Base-by-base conservation (phyloP, 1,140 invertebrate genomes). In the Aplysia californica region DNA sequence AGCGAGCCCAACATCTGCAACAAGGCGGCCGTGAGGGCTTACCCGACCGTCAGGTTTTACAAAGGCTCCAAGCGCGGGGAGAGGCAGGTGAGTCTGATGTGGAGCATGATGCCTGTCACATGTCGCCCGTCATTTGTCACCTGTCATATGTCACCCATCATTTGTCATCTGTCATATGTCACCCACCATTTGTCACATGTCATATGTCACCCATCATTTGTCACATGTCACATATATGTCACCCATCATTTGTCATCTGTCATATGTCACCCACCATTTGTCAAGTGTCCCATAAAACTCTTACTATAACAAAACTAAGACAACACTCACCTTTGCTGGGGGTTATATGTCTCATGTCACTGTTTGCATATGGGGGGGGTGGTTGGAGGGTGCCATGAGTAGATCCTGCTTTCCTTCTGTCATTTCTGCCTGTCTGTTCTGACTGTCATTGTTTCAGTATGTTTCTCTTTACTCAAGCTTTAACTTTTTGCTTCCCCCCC, bases 1-100 rank as follows among this genome's bases (percentile, higher is more conserved):
- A 68, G 82, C 29, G 87, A 91, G 74, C 80, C 80, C 26, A 44
- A 81, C 18, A 59, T 91, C 18, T 93, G 92, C 84, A 77, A 84
- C 3, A 77, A 89, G 70, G 91, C 90, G 31, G 90, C 90, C 41
- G 84, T 93, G 3, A 76, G 83, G 59, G 90, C 89, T 6, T 93
- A 93, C 85, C 93, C 93, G 0, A 91, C 92, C 18, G 82, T 93
- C 2, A 84, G 86, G 65, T 88, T 91, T 70, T 91, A 91, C 81
- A 67, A 71, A 35, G 90, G 90, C 23, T 38, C 77, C 10, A 55
- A 65, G 23, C 20, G 21, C 44, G 31, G 15, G 21, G 18, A 33
- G 1, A 41, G 64, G 73, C 70, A 61, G 71, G 58, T 73, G 26
- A 35, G 39, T 38, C 3, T 31, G 5, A 20, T 5, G 21, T 15